Evolutionary conservation across 30 jellyfish, hydroid and myxozoan species (phyloP), one percentile per base, ranked within the genome.

Genomic region (Aurelia aurita): DNA sequence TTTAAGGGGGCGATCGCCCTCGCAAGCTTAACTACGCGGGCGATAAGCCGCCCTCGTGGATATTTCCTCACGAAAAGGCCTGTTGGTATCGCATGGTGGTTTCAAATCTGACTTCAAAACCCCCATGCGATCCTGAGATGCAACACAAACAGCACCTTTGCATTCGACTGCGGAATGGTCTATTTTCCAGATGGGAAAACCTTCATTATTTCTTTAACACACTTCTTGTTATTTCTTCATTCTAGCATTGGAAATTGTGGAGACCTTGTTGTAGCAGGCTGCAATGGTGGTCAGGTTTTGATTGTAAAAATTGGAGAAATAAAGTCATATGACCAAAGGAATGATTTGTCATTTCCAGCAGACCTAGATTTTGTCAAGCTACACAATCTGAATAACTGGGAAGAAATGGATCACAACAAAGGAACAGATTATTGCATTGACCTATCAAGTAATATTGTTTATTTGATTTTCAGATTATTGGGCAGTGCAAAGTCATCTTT

Each of bases 211-310:
- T 34, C 46, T 34, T 34, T 1, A 34, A 34, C 46, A 1, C 5
- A 34, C 6, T 34, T 34, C 15, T 39, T 39, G 15, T 61, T 62
- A 18, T n/a, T 58, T 46, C 23, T 68, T 66, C 20, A 7, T 58
- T 58, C 20, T 28, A 83, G 93, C 51, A 27, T 19, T 58, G 93
- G 72, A 5, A 14, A 43, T 5, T 71, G 73, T 35, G 66, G 72
- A 54, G 47, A 32, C 16, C 58, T 83, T 18, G 81, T 83, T 5
- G 66, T 70, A 0, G 81, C 58, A 58, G 93, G 93, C 10, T 83
- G 93, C 81, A 43, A 58, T 28, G 93, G 93, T 20, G 93, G 93
- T 53, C 93, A 83, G 27, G 82, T 68, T 26, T 70, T 83, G 80
- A 29, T 83, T 19, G 60, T 83, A 16, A 57, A 64, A 27, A 83